Conservation (phyloP, 2,797 vertebrate species). For the Allobates femoralis region DNA sequence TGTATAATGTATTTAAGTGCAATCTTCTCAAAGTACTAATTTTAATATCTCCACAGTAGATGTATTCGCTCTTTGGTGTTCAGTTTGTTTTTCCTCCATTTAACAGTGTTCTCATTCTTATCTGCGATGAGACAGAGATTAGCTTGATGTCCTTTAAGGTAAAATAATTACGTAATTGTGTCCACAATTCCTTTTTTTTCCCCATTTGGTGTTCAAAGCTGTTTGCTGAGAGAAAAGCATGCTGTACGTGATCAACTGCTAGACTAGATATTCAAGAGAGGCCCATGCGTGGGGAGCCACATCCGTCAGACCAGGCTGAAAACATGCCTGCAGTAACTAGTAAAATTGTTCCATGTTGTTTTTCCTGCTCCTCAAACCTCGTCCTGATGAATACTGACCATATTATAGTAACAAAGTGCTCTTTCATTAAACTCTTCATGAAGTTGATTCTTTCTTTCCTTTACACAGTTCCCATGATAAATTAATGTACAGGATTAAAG, state of each 20-base stretch:
- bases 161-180: neutral
- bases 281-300: conserved; percentile 46
- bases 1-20: too few species aligned
- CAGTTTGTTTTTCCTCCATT: neutral
- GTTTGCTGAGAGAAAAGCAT: conserved; percentile 38
- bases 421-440: conserved; percentile 34
- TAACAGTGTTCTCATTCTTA: neutral
- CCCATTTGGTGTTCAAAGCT: conserved; percentile 15
- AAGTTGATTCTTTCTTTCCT: conserved; percentile 42
- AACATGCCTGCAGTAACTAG: conserved; percentile 46
- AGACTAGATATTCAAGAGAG: conserved; percentile 50
- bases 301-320: conserved; percentile 43
- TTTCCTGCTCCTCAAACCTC: conserved; percentile 49
- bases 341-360: conserved; percentile 49
- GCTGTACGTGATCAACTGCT: conserved; percentile 27
- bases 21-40: neutral
- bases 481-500: conserved; percentile 16
- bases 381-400: conserved; percentile 48
- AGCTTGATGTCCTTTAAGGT: neutral
- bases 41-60: neutral
- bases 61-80: too few species aligned
- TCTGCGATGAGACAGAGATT: neutral
- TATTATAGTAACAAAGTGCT: conserved; percentile 47
- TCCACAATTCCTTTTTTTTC: neutral
- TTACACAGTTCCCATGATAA: conserved; percentile 38